Conservation (phyloP, 2,888 invertebrate species). For the Pristionchus maxplancki region DNA sequence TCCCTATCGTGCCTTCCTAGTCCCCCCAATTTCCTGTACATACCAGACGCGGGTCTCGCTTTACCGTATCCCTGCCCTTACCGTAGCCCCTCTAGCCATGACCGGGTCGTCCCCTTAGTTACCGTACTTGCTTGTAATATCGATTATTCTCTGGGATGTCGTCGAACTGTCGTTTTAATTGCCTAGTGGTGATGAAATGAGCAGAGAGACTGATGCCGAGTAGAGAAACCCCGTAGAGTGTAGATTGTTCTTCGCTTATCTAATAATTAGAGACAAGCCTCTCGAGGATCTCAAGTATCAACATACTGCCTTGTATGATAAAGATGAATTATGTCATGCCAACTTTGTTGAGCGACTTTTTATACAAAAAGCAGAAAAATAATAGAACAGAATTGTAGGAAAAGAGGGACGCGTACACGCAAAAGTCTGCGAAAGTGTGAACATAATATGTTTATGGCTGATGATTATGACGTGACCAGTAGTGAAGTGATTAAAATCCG, state of each 20-base stretch:
- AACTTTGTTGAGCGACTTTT: too few species aligned
- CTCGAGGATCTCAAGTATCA: constrained; percentile 27
- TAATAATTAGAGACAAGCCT: constrained; percentile 45
- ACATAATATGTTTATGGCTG: too few species aligned
- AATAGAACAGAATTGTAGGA: too few species aligned
- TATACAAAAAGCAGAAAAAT: too few species aligned
- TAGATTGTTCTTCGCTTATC: constrained; percentile 33
- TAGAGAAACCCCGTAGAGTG: constrained; percentile 28
- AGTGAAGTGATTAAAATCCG: too few species aligned
- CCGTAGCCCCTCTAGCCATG: constrained; percentile 16
- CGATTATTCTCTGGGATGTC: constrained; percentile 30
- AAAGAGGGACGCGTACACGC: too few species aligned
- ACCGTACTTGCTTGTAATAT: constrained; percentile 30
- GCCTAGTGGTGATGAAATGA: neutral
- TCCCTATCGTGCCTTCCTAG: constrained; percentile 3
- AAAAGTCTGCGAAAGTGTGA: too few species aligned
- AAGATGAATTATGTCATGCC: neutral
- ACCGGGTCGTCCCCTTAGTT: neutral
- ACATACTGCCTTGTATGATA: constrained; percentile 9
- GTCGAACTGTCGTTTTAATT: neutral
- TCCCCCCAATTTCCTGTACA: constrained; percentile 20
- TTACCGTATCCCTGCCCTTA: neutral
- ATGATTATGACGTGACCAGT: too few species aligned
- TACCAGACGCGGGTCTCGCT: constrained; percentile 21
- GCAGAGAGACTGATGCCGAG: neutral